A percentile compares a stretch with the other conserved stretches of the same genome.
phyloP scores from a whole-genome alignment of 1,140 invertebrate species.

The Uloborus diversus region DNA sequence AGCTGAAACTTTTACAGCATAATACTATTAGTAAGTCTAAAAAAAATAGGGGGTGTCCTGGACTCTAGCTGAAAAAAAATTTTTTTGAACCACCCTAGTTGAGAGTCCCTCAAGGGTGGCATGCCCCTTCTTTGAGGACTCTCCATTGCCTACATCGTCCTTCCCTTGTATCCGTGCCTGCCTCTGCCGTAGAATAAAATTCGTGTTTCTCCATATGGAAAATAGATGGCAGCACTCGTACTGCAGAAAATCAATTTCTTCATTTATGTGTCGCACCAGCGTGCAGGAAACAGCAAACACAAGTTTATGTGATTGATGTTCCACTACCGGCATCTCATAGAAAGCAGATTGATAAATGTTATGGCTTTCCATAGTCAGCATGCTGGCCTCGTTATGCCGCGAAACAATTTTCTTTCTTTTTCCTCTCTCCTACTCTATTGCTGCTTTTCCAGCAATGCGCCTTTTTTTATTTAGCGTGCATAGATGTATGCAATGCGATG shows the following conservation, averaged over 20 bases:
- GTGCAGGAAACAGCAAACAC: constrained; percentile 25
- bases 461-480: neutral
- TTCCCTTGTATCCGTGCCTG: no score
- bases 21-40: no score
- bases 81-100: no score
- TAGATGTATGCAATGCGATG: no score
- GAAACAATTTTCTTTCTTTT: constrained; percentile 10
- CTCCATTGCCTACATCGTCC: no score
- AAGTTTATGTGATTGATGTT: constrained; percentile 36
- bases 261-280: neutral
- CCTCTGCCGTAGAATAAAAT: no score
- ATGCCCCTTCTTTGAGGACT: no score
- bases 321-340: constrained; percentile 41
- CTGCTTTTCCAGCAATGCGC: neutral
- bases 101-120: no score
- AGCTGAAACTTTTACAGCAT: no score
- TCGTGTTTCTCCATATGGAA: neutral
- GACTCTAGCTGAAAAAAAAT: no score
- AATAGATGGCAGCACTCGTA: constrained; percentile 34
- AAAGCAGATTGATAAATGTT: constrained; percentile 53
- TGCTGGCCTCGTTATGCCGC: constrained; percentile 25
- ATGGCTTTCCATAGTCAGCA: constrained; percentile 50
- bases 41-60: no score
- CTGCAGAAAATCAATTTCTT: no score
- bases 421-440: neutral